A percentile compares a stretch with the other conserved stretches of the same genome.
These are phyloP conservation scores for Linepithema humile DNA, from an alignment of 1,140 invertebrate species.

Conservation along the genomic window DNA sequence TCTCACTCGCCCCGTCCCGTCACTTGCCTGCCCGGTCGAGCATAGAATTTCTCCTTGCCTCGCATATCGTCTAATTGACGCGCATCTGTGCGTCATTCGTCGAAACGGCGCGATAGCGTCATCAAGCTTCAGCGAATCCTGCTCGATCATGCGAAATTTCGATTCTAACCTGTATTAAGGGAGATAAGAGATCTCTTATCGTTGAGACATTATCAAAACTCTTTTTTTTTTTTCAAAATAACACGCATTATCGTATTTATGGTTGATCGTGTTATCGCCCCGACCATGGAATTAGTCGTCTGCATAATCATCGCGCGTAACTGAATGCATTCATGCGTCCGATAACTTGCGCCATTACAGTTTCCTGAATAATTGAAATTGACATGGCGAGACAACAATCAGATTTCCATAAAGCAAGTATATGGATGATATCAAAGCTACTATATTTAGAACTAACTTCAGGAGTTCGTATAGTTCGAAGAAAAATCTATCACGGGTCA, in stretches of 20 bases:
- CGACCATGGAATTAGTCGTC: conserved; percentile 3
- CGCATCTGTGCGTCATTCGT: conserved; percentile 11
- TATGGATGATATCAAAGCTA: neutral
- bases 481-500: neutral
- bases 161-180: conserved; percentile 34
- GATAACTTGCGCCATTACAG: neutral
- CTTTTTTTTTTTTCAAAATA: neutral
- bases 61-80: conserved; percentile 9
- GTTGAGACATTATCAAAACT: neutral
- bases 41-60: conserved; percentile 13
- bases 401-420: neutral
- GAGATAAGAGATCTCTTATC: too few species aligned
- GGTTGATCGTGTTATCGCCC: neutral
- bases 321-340: neutral
- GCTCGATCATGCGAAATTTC: conserved; percentile 55
- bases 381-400: neutral
- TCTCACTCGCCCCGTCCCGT: neutral
- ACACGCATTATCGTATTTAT: neutral
- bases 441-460: neutral
- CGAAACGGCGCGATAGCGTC: conserved; percentile 23
- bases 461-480: neutral
- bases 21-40: neutral
- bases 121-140: neutral
- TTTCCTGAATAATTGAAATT: conserved; percentile 12
- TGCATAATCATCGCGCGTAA: neutral